Evolutionary conservation across 2,888 invertebrate species (phyloP).

Genomic region (Folsomia candida): DNA sequence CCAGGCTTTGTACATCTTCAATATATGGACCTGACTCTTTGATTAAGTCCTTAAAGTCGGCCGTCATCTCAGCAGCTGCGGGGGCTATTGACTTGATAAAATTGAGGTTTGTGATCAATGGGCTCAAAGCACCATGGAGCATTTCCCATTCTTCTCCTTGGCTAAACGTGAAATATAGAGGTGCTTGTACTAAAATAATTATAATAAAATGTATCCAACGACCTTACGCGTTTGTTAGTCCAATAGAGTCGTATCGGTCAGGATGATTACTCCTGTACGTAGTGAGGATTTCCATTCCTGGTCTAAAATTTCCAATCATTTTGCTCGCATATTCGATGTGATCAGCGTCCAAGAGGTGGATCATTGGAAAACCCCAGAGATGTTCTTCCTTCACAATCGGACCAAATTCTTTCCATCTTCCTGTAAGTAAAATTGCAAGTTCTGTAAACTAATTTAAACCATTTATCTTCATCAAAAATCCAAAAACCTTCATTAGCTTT

Average conservation of each 20-base stretch:
- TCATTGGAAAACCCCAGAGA: slow-evolving; percentile 68
- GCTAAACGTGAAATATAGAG: slow-evolving; percentile 57
- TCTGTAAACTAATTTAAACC: not conserved
- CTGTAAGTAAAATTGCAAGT: slow-evolving; percentile 1
- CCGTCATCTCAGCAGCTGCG: slow-evolving; percentile 70
- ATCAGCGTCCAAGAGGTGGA: slow-evolving; percentile 67
- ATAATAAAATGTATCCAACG: too few species aligned
- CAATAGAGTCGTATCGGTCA: slow-evolving; percentile 76
- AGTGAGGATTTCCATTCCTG: slow-evolving; percentile 73
- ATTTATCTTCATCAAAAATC: too few species aligned
- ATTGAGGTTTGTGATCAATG: slow-evolving; percentile 71
- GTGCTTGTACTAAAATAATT: too few species aligned
- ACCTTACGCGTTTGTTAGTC: slow-evolving; percentile 82
- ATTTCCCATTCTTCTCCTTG: slow-evolving; percentile 76
- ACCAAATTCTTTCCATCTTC: slow-evolving; percentile 62
- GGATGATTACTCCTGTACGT: slow-evolving; percentile 70
- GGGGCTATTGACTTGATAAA: slow-evolving; percentile 74
- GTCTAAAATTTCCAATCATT: slow-evolving; percentile 68
- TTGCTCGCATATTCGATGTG: slow-evolving; percentile 76
- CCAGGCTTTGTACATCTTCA: slow-evolving; percentile 67
- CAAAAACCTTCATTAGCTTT: slow-evolving; percentile 70
- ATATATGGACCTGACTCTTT: slow-evolving; percentile 60
- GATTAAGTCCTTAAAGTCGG: slow-evolving; percentile 72
- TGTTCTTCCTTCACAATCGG: slow-evolving; percentile 74
- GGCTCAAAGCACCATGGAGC: slow-evolving; percentile 69